Conservation (phyloP, 35 echinoderm and acorn worm species). For the Lytechinus pictus region DNA sequence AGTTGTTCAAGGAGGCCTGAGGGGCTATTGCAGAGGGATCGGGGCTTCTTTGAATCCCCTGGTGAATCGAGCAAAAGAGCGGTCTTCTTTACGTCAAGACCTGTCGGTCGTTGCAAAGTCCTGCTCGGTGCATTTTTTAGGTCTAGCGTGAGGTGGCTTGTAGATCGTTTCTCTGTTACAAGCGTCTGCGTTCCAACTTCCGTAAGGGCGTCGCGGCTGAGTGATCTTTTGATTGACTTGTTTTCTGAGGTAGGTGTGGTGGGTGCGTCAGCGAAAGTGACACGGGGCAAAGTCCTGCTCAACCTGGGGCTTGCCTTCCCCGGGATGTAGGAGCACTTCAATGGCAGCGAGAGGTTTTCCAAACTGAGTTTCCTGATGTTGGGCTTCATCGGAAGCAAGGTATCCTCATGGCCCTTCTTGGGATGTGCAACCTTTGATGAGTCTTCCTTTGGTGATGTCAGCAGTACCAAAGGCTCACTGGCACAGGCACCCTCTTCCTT, state of each 20-base stretch:
- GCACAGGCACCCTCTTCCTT: constrained; percentile 32
- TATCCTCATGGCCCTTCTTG: neutral
- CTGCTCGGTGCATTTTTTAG: constrained; percentile 41
- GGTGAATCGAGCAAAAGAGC: constrained; percentile 72
- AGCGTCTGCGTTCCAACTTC: constrained; percentile 45
- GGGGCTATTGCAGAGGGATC: constrained; percentile 72
- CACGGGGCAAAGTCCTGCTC: constrained; percentile 46
- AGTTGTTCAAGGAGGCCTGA: constrained; percentile 73
- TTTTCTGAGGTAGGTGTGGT: constrained; percentile 72
- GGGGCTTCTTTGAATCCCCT: constrained; percentile 74
- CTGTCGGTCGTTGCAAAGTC: constrained; percentile 80
- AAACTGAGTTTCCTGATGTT: constrained; percentile 34
- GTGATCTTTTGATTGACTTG: constrained; percentile 73
- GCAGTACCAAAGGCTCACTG: constrained; percentile 8
- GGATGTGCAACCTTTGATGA: neutral
- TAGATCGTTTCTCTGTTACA: constrained; percentile 10
- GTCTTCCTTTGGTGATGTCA: neutral
- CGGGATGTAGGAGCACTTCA: constrained; percentile 47
- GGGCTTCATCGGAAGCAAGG: neutral
- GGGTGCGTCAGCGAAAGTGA: constrained; percentile 56
- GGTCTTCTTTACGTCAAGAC: constrained; percentile 85
- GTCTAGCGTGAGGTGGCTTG: constrained; percentile 29
- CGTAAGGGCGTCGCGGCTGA: constrained; percentile 68
- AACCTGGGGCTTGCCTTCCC: constrained; percentile 39
- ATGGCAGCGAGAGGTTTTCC: constrained; percentile 30